phyloP scores from a whole-genome alignment of 2,888 invertebrate genomes.

The Yponomeuta cagnagella region DNA sequence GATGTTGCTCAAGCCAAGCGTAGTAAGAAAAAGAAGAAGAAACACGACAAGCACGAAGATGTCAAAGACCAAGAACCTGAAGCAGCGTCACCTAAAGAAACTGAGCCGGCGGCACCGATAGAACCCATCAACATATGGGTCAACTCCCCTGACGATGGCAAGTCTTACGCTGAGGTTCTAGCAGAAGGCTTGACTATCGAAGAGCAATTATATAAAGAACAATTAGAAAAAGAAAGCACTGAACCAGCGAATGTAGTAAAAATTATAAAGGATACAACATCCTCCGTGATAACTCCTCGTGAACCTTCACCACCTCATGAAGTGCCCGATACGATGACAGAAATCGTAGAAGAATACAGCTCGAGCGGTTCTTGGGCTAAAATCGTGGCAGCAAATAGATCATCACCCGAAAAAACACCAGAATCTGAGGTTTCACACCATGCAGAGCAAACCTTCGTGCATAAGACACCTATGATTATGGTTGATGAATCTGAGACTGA shows the following conservation, averaged over 20 bases:
- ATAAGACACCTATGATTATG: constrained; percentile 50
- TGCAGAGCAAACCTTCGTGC: constrained; percentile 17
- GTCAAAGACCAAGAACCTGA: constrained; percentile 27
- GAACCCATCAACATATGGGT: constrained; percentile 62
- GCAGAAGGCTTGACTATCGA: constrained; percentile 52
- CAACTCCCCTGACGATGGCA: constrained; percentile 72
- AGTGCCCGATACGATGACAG: constrained; percentile 10
- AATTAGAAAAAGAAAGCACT: not conserved
- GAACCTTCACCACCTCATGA: constrained; percentile 18
- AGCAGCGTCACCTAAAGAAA: constrained; percentile 20
- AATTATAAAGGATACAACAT: constrained; percentile 24
- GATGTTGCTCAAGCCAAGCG: constrained; percentile 30
- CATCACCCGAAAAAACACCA: constrained; percentile 46
- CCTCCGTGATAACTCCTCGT: constrained; percentile 17
- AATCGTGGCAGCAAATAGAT: constrained; percentile 51
- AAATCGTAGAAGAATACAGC: not conserved
- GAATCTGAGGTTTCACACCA: constrained; percentile 28
- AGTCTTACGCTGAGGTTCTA: constrained; percentile 83
- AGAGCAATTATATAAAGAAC: constrained; percentile 5
- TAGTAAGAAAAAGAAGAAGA: constrained; percentile 55
- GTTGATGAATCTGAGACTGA: constrained; percentile 51
- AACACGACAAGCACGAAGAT: constrained; percentile 35
- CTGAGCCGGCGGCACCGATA: constrained; percentile 20
- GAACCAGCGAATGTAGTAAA: not conserved
- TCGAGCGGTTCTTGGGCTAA: constrained; percentile 52